Evolutionary conservation across 2,113 vertebrate genomes (phyloP).

Genomic region (Semnornis frantzii): DNA sequence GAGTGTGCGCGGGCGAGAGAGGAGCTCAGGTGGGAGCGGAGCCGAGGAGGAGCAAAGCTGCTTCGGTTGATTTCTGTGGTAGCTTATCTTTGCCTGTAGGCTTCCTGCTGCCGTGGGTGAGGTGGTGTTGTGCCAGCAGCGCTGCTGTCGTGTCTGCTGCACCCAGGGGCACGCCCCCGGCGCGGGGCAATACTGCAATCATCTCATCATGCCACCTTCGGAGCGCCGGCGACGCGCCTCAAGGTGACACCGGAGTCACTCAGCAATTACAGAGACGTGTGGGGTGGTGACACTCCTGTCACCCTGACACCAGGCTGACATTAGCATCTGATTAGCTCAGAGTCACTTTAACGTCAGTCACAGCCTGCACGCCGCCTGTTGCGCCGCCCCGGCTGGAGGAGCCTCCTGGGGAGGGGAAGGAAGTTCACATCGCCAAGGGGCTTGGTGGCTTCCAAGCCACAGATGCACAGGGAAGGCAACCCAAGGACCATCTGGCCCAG

Average conservation of each 20-base stretch:
- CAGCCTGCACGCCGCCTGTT: neutral
- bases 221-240: neutral
- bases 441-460: no score
- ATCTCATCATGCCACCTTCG: neutral
- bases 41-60: neutral
- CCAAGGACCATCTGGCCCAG: no score
- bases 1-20: no score
- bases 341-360: constrained; percentile 52
- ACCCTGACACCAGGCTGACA: constrained; percentile 57
- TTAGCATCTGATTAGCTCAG: constrained; percentile 59
- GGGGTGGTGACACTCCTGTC: constrained; percentile 46
- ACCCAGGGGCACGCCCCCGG: neutral
- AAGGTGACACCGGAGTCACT: constrained; percentile 44
- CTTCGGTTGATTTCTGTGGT: neutral
- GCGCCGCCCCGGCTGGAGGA: neutral
- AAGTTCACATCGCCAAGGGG: neutral
- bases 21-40: neutral
- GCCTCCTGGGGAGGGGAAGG: neutral
- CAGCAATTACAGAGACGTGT: constrained; percentile 21
- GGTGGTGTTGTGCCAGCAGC: neutral
- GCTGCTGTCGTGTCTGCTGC: fast-evolving
- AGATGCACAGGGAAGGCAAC: no score
- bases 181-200: neutral
- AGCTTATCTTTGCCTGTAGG: neutral
- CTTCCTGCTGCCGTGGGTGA: neutral